These are phyloP conservation scores for Scaptomyza flava DNA, from an alignment of 2,888 invertebrate genomes.

Conservation along the genomic window DNA sequence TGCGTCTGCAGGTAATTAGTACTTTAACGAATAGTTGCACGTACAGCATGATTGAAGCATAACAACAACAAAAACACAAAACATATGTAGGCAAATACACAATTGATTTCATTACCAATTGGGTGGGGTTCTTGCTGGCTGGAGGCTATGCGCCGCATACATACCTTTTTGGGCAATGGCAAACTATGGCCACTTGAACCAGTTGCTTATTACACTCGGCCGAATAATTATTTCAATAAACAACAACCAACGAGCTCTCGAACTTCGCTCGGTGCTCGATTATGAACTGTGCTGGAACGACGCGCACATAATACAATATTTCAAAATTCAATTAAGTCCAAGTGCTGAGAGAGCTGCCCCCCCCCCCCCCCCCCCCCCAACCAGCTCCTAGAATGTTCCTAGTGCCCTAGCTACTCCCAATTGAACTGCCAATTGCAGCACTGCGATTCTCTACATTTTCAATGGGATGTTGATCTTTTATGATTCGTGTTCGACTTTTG, in stretches of 20 bases:
- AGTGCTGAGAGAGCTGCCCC: constrained; percentile 75
- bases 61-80: not conserved
- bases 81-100: constrained; percentile 3
- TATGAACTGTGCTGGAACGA: constrained; percentile 77
- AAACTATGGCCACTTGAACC: constrained; percentile 56
- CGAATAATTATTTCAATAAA: constrained; percentile 78
- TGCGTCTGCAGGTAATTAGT: constrained; percentile 62
- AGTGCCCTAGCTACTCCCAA: constrained; percentile 1
- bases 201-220: constrained; percentile 77
- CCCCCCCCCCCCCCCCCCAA: constrained; percentile 10
- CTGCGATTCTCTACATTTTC: constrained; percentile 5
- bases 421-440: constrained; percentile 58
- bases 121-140: constrained; percentile 19
- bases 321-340: constrained; percentile 82
- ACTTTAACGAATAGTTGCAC: constrained; percentile 8
- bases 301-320: constrained; percentile 82
- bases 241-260: constrained; percentile 56
- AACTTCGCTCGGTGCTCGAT: constrained; percentile 58
- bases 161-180: constrained; percentile 24
- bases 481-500: constrained; percentile 76
- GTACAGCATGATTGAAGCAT: constrained; percentile 9
- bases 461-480: constrained; percentile 47
- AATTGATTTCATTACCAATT: constrained; percentile 37
- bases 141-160: constrained; percentile 18
- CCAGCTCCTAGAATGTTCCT: not conserved